phyloP scores from a whole-genome alignment of 1,140 invertebrate genomes.

The Amyelois transitella region DNA sequence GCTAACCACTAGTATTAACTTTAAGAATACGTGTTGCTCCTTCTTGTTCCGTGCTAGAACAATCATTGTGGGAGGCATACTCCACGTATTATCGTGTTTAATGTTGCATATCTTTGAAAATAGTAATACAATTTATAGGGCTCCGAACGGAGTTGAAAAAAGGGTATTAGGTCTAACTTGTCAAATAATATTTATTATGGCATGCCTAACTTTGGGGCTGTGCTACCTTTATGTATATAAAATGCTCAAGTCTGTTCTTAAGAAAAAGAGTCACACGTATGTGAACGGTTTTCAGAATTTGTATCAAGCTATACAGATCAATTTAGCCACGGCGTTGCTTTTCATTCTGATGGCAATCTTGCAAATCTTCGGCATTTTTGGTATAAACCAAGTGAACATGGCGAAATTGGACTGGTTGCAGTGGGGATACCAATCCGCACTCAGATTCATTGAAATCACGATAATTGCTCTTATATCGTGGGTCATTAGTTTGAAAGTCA shows the following conservation, averaged over 20 bases:
- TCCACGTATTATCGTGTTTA: conserved; percentile 86
- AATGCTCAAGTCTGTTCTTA: conserved; percentile 78
- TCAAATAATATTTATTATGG: conserved; percentile 86
- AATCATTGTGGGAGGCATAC: conserved; percentile 81
- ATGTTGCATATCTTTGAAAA: conserved; percentile 85
- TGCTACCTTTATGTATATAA: conserved; percentile 90
- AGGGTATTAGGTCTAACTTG: conserved; percentile 84
- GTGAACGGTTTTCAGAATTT: conserved; percentile 81
- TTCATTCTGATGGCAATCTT: conserved; percentile 87
- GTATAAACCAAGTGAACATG: conserved; percentile 77
- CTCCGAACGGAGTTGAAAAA: conserved; percentile 66
- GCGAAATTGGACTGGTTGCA: conserved; percentile 84
- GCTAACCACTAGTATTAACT: conserved; percentile 81
- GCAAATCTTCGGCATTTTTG: conserved; percentile 88
- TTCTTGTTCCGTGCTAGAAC: conserved; percentile 84
- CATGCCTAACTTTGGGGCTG: conserved; percentile 85
- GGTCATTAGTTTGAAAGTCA: conserved; percentile 82
- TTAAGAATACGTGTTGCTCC: conserved; percentile 78
- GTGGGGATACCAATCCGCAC: conserved; percentile 91
- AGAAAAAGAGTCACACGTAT: conserved; percentile 80
- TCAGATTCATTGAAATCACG: conserved; percentile 87
- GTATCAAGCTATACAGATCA: conserved; percentile 88
- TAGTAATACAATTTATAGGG: conserved; percentile 66
- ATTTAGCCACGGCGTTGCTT: conserved; percentile 86
- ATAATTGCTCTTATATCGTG: conserved; percentile 88